These are phyloP conservation scores for Galerucella pusilla DNA, from an alignment of 2,888 invertebrate genomes.

Conservation along the genomic window DNA sequence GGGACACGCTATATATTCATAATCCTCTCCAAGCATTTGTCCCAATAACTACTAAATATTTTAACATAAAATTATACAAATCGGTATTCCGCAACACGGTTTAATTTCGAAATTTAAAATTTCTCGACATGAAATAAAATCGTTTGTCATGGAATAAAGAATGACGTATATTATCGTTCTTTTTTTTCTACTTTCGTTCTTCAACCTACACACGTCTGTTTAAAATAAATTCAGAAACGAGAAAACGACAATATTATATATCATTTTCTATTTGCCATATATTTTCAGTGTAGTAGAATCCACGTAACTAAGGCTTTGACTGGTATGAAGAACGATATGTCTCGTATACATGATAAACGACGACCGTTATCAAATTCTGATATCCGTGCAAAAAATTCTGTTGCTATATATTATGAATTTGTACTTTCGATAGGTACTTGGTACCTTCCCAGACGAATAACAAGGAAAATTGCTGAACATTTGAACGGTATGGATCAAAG, in stretches of 20 bases:
- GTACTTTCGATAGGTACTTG: neutral
- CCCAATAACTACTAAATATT: too few species aligned
- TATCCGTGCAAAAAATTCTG: neutral
- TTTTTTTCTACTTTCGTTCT: neutral
- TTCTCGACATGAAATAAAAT: slow-evolving; percentile 1
- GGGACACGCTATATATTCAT: too few species aligned
- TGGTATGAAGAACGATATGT: slow-evolving; percentile 15
- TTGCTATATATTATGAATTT: neutral
- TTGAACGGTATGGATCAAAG: neutral
- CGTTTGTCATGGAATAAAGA: slow-evolving; percentile 13
- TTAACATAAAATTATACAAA: too few species aligned
- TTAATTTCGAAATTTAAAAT: neutral
- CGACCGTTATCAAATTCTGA: slow-evolving; percentile 14
- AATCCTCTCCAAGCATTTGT: too few species aligned
- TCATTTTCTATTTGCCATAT: slow-evolving; percentile 18
- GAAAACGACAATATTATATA: slow-evolving; percentile 13
- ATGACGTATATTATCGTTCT: slow-evolving; percentile 1
- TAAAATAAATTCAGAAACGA: slow-evolving; percentile 13
- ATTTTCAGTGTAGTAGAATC: slow-evolving; percentile 8
- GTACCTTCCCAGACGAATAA: neutral
- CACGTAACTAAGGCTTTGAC: slow-evolving; percentile 8
- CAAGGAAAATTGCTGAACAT: neutral
- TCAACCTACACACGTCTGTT: slow-evolving; percentile 15
- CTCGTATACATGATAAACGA: slow-evolving; percentile 1
- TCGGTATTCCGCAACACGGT: too few species aligned